Evolutionary conservation across 1,140 invertebrate species (phyloP).

Genomic region (Neuroterus valhalla): DNA sequence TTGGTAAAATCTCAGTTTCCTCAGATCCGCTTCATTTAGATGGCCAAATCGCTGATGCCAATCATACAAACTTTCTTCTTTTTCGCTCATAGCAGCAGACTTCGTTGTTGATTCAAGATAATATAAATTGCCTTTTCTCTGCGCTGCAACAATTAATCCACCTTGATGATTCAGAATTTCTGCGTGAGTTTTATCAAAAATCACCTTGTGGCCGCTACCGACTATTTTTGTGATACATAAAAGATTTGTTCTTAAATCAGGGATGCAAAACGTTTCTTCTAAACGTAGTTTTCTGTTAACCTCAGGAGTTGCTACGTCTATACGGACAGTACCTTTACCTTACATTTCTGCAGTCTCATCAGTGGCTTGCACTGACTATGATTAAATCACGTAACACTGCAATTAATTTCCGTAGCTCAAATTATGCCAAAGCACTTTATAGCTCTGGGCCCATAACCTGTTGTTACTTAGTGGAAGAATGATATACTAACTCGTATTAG

Average conservation of each 20-base stretch:
- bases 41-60: too few relatives aligned
- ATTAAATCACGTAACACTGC: not conserved
- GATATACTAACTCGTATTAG: too few relatives aligned
- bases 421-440: not conserved
- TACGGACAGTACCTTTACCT: not conserved
- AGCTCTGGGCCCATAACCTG: not conserved
- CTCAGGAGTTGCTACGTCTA: not conserved
- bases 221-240: not conserved
- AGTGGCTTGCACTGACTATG: not conserved
- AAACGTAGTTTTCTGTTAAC: not conserved
- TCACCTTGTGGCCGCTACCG: not conserved
- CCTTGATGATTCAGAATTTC: not conserved
- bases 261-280: constrained; percentile 36
- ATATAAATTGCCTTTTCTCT: not conserved
- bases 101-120: too few relatives aligned
- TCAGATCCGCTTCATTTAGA: not conserved
- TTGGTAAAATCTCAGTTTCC: not conserved
- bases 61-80: not conserved
- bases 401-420: not conserved
- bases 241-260: not conserved
- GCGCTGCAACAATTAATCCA: not conserved
- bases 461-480: too few relatives aligned
- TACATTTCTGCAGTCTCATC: not conserved
- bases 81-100: not conserved
- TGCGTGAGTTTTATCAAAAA: not conserved